Percentiles rank a stretch among this genome's conserved stretches.
Evolutionary conservation across 64 coral and sea anemone species (phyloP).

Genomic region (Porites australiensis): DNA sequence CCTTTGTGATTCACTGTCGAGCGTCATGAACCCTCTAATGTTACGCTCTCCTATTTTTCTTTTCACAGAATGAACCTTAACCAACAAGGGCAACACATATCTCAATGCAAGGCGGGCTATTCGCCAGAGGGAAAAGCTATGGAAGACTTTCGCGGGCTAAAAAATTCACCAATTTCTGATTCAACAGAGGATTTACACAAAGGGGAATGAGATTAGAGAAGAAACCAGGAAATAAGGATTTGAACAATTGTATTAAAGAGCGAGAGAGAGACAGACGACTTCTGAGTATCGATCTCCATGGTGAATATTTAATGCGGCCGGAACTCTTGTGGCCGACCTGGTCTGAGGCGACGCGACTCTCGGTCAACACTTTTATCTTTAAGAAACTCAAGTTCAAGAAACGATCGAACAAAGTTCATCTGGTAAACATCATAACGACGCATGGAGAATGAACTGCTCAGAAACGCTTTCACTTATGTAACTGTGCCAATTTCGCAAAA

Average conservation of each 20-base stretch:
- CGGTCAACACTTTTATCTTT: neutral
- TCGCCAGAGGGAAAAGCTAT: slow-evolving; percentile 70
- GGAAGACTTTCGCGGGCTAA: slow-evolving; percentile 82
- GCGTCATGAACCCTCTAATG: neutral
- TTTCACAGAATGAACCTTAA: slow-evolving; percentile 77
- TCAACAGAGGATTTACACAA: slow-evolving; percentile 61
- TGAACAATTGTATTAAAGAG: slow-evolving; percentile 26
- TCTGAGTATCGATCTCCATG: neutral
- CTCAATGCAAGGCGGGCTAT: slow-evolving; percentile 66
- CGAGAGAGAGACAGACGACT: neutral
- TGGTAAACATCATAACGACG: slow-evolving; percentile 7
- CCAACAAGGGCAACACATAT: slow-evolving; percentile 63
- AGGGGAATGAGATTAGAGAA: slow-evolving; percentile 31
- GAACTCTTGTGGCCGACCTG: neutral
- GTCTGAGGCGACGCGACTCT: neutral
- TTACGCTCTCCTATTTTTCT: neutral
- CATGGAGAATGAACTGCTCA: neutral
- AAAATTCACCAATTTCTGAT: slow-evolving; percentile 68
- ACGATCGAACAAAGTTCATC: neutral
- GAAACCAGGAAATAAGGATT: neutral
- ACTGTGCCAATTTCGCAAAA: neutral
- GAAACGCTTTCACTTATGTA: neutral
- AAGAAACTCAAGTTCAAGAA: neutral
- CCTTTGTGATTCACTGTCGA: slow-evolving; percentile 2
- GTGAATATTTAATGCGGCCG: slow-evolving; percentile 14